phyloP scores from a whole-genome alignment of 1,140 invertebrate genomes.

The Drusus annulatus region DNA sequence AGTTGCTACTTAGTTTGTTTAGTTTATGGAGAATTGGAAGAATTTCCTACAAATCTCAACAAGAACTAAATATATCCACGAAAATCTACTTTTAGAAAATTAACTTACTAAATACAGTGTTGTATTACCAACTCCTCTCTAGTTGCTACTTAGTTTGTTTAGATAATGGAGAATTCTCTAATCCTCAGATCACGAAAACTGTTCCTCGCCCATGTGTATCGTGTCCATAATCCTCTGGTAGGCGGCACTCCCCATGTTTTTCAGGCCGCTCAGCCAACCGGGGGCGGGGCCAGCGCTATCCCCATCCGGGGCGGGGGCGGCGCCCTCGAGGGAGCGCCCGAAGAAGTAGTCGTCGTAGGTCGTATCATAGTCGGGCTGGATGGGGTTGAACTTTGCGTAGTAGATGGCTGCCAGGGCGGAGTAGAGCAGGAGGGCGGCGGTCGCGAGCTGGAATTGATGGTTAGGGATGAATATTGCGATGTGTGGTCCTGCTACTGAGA shows the following conservation, averaged over 20 bases:
- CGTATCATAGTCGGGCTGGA: constrained; percentile 79
- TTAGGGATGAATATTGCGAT: background rate
- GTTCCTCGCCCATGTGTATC: constrained; percentile 56
- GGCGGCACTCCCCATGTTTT: constrained; percentile 66
- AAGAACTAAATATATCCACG: no score
- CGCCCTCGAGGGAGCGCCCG: constrained; percentile 69
- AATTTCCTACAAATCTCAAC: no score
- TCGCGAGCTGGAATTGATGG: constrained; percentile 78
- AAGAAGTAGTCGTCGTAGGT: constrained; percentile 80
- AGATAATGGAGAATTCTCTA: background rate
- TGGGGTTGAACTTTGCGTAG: constrained; percentile 87
- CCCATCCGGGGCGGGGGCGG: constrained; percentile 65
- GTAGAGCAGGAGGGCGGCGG: constrained; percentile 83
- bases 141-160: background rate
- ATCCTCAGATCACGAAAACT: background rate
- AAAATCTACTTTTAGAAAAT: no score
- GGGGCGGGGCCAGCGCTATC: constrained; percentile 61
- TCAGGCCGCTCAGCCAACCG: constrained; percentile 66
- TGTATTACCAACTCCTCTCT: background rate
- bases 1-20: background rate
- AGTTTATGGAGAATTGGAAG: background rate
- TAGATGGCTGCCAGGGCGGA: constrained; percentile 87
- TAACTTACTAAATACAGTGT: no score
- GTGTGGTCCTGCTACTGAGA: background rate
- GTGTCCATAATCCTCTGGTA: constrained; percentile 69